Base-by-base conservation (phyloP, 2,888 invertebrate species). In the Temnothorax rugatulus region DNA sequence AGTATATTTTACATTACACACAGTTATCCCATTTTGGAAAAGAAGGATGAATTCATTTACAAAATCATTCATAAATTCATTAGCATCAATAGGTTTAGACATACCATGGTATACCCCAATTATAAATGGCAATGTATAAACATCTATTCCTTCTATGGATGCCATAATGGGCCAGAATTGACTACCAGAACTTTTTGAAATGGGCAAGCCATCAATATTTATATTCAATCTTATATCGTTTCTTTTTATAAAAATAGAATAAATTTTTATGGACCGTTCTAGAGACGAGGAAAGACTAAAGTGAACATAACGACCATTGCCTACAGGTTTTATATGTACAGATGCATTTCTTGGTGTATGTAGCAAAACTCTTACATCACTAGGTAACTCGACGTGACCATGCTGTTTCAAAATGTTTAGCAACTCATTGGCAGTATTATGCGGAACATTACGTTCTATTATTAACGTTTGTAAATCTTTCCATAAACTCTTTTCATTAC, bases 401-500 rank as follows among this genome's bases (percentile, higher is more conserved):
- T 74, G 1, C 2, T 29, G 59, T 44, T 18, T 74, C 3, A 74
- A 9, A 59, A 74, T 75, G 5, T 8, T 11, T n/a, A 75, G 50
- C 21, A 75, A 52, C 11, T 75, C 15, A 15, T 75, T 75, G 25
- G 47, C 75, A 47, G n/a, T 47, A 11, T n/a, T 8, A 34, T 75
- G 75, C 8, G 61, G 47, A 47, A 75, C 47, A 5, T 75, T 75
- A 47, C 9, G 2, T 4, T 74, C 18, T 11, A 75, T 21, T 29
- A 75, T 47, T 25, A 75, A 75, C 13, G 0, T 75, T 29, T 44
- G 75, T 47, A 75, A 61, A 21, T 75, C 47, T 59, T 41, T 4
- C 38, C 18, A 41, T 64, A 64, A 64, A 64, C 8, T 38, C 8
- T 38, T 8, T 8, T 38, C 38, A 8, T 38, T 38, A 38, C 8